Conservation (phyloP, 2,888 invertebrate species). For the Cheilosia pagana region DNA sequence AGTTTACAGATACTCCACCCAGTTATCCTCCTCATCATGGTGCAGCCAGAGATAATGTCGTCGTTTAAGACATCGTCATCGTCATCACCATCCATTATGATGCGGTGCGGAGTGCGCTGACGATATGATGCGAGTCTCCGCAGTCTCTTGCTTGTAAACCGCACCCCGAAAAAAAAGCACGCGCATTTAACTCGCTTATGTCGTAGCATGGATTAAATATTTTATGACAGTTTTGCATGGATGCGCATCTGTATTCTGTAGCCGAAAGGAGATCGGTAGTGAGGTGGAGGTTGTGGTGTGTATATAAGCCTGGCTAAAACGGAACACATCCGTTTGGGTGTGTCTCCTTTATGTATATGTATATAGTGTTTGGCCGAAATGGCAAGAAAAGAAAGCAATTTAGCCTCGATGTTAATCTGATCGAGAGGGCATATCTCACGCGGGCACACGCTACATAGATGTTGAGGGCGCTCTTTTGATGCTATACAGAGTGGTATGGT, state of each 20-base stretch:
- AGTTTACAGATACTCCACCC: constrained; percentile 58
- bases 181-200: constrained; percentile 44
- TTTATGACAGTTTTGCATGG: constrained; percentile 64
- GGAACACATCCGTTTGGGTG: constrained; percentile 56
- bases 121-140: constrained; percentile 5
- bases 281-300: background rate
- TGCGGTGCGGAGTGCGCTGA: constrained; percentile 1
- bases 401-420: constrained; percentile 38
- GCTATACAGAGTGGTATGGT: background rate
- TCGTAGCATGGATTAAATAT: constrained; percentile 54
- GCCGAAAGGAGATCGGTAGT: constrained; percentile 23
- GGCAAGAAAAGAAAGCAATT: constrained; percentile 25
- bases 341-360: constrained; percentile 24
- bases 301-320: constrained; percentile 28
- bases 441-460: constrained; percentile 17
- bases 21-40: constrained; percentile 53
- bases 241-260: constrained; percentile 41
- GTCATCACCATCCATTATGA: constrained; percentile 45
- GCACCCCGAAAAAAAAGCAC: constrained; percentile 49
- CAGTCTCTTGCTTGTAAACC: constrained; percentile 19
- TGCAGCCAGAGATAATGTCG: constrained; percentile 51
- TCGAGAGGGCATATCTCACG: constrained; percentile 42
- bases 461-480: constrained; percentile 1
- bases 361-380: constrained; percentile 3
- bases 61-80: constrained; percentile 68